Evolutionary conservation across 2,888 invertebrate genomes (phyloP), one percentile per base, ranked within the genome.

Genomic region (Ceriagrion tenellum): DNA sequence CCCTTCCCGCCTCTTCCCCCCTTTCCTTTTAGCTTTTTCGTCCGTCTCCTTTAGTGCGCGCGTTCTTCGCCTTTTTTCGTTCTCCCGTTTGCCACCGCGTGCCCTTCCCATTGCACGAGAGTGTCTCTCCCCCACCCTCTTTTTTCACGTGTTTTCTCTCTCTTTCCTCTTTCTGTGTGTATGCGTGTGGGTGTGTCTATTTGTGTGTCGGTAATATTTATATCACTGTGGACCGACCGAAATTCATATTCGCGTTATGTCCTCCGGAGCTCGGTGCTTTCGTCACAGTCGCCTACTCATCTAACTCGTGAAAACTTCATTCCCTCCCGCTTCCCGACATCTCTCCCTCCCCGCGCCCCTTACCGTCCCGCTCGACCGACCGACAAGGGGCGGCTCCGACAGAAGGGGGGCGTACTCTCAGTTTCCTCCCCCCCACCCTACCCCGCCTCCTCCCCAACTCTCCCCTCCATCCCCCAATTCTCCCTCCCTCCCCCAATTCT

Each of bases 231-330:
- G 16, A 16, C 30, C 81, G 81, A 81, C 81, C 81, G 81, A 81
- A 30, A 81, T 30, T 81, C 81, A 81, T 81, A 35, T 35, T 81
- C 81, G 81, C 81, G 81, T 12, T 81, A 81, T 35, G 81, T 81
- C 81, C 81, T 35, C 20, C 69, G n/a, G n/a, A n/a, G 26, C 26
- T 12, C 81, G 30, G 81, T 81, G 81, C 81, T 35, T 35, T 81
- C 81, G 81, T 81, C 81, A 35, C 81, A 81, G 81, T 81, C 81
- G 81, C 81, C 81, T 81, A 13, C 81, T 81, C 81, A 81, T 81
- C 30, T 81, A 81, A 81, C 81, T 81, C 81, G 89, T 89, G 89
- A 89, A 47, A 55, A 89, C n/a, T 55, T 47, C 55, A 89, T 47
- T 55, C 89, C 55, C 55, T 55, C 63, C 26, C 63, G 16, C 8